phyloP scores from a whole-genome alignment of 1,140 invertebrate species.

The Drosophila ercepeae region DNA sequence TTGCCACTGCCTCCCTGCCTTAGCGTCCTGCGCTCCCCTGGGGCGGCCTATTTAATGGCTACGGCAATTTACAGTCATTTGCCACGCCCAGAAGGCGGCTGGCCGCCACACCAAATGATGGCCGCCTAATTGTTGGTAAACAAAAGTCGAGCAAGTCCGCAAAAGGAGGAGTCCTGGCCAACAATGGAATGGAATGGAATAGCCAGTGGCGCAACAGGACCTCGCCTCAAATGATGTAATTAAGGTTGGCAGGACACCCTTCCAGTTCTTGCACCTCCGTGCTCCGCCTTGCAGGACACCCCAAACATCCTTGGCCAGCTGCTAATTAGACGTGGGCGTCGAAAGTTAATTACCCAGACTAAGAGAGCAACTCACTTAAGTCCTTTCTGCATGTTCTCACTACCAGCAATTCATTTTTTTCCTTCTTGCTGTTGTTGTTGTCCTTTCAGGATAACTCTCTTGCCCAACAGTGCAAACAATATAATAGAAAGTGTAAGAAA shows the following conservation, averaged over 20 bases:
- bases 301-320: slow-evolving; percentile 24
- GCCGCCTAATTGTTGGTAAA: slow-evolving; percentile 76
- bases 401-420: not conserved
- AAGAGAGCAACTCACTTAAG: slow-evolving; percentile 54
- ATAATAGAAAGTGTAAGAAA: too few relatives aligned
- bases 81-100: slow-evolving; percentile 54
- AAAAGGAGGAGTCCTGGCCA: slow-evolving; percentile 15
- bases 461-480: not conserved
- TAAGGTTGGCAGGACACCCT: slow-evolving; percentile 54
- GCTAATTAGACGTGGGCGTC: slow-evolving; percentile 76
- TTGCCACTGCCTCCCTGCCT: slow-evolving; percentile 4
- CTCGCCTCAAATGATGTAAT: slow-evolving; percentile 76
- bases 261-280: not conserved
- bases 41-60: slow-evolving; percentile 50
- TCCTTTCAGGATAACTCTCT: not conserved
- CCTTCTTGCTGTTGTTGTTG: not conserved
- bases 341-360: slow-evolving; percentile 74
- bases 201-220: slow-evolving; percentile 61
- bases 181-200: slow-evolving; percentile 41
- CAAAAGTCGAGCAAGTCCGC: slow-evolving; percentile 51
- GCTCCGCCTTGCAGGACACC: too few relatives aligned
- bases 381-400: slow-evolving; percentile 17
- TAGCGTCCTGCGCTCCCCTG: slow-evolving; percentile 4
- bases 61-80: slow-evolving; percentile 71
- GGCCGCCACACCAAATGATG: slow-evolving; percentile 32